Evolutionary conservation across 2,113 vertebrate genomes (phyloP).

Genomic region (Pavo muticus): DNA sequence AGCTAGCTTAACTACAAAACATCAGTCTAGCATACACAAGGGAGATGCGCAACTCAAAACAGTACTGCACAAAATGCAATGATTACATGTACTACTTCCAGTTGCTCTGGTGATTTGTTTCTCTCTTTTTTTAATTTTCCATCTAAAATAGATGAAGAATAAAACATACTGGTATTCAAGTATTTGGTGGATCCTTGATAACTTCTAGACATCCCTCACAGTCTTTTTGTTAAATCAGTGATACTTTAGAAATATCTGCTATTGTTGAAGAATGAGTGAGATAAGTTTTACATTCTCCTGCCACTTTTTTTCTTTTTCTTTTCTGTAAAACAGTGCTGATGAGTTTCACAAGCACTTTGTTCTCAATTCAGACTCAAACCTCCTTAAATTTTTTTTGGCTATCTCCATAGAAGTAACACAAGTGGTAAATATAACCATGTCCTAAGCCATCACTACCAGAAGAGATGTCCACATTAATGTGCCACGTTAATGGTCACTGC

Average conservation of each 20-base stretch:
- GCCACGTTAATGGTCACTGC: neutral
- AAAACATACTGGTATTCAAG: neutral
- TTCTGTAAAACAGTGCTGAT: neutral
- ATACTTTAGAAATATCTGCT: neutral
- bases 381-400: neutral
- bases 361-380: neutral
- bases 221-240: neutral
- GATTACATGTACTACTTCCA: neutral
- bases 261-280: neutral
- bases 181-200: neutral
- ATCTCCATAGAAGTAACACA: neutral
- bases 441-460: neutral
- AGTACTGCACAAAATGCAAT: neutral
- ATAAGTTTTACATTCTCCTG: neutral
- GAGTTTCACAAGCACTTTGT: neutral
- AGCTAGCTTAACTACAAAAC: neutral
- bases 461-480: rapidly evolving
- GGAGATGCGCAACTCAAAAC: neutral
- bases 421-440: rapidly evolving
- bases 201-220: rapidly evolving
- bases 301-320: neutral
- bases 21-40: neutral
- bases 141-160: neutral
- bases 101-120: neutral
- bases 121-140: neutral